Base-by-base conservation (phyloP, 2,113 vertebrate genomes). In the Athene noctua region DNA sequence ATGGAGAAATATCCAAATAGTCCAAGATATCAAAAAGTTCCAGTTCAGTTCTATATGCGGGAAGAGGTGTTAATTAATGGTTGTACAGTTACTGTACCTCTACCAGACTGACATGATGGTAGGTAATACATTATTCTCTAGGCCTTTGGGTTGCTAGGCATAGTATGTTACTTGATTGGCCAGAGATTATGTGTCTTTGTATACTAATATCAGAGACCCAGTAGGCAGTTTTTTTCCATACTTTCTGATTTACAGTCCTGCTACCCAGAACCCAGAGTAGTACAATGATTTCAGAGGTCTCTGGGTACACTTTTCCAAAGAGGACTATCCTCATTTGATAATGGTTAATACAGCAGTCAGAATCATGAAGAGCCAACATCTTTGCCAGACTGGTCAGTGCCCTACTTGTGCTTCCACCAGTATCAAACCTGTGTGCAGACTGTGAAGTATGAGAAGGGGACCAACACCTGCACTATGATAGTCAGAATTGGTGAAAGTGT, bases 401-500 rank as follows among this genome's bases (percentile, higher is more conserved):
- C 38, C 5, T 66, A 74, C 9, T 54, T 6, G 2, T 46, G 19
- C 16, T 75, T 70, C 17, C 44, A 32, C 11, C 0, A 0, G 6
- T 57, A 47, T 10, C 38, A 34, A 32, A 26, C 9, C n/a, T 55
- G 25, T 5, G 7, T 15, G 14, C 42, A 70, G 40, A 19, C 11
- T 15, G 46, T n/a, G 58, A 71, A 52, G 42, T 0, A 0, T 5
- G 8, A 73, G 49, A 44, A 89, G 14, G 4, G 17, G 23, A 23
- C 13, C 0, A 1, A 44, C 38, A 15, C 17, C 32, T 73, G 36
- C 20, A 2, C 15, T 29, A 1, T 19, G 19, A 34, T 7, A 36
- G 46, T 16, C 55, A 75, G 46, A 61, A 30, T 8, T 12, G 9
- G 1, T 3, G 22, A 17, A 11, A 65, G 21, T 20, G 21, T 0